A percentile compares a stretch with the other conserved stretches of the same genome.
Conservation (phyloP, 1,140 invertebrate species). For the Orchesella cincta region DNA sequence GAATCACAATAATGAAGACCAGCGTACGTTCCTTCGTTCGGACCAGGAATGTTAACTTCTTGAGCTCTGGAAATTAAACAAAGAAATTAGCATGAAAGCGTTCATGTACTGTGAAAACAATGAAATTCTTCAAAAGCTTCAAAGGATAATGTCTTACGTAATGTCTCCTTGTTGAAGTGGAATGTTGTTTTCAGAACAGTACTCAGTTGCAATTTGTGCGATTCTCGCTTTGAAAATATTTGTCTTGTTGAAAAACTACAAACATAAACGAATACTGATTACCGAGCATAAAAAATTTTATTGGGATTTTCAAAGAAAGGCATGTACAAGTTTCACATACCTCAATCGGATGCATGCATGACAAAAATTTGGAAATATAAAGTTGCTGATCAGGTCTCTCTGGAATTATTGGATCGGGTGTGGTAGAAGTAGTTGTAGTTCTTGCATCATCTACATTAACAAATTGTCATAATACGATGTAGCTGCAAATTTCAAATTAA, state of each 20-base stretch:
- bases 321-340: too few relatives aligned
- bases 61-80: neutral
- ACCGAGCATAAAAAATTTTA: too few relatives aligned
- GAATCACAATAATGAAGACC: slow-evolving; percentile 19
- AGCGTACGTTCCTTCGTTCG: neutral
- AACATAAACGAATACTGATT: neutral
- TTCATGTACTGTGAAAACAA: neutral
- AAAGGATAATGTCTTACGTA: slow-evolving; percentile 5
- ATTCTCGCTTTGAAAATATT: slow-evolving; percentile 19
- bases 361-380: slow-evolving; percentile 25
- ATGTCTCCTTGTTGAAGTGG: neutral
- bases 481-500: neutral
- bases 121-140: neutral
- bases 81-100: neutral
- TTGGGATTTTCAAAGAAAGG: neutral
- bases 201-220: slow-evolving; percentile 20
- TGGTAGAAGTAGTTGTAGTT: slow-evolving; percentile 11
- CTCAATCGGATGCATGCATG: neutral
- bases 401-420: neutral
- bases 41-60: slow-evolving; percentile 16
- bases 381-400: neutral
- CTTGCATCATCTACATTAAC: neutral
- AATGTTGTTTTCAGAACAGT: neutral
- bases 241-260: slow-evolving; percentile 3
- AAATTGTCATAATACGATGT: neutral